phyloP scores from a whole-genome alignment of 2,888 invertebrate genomes.

The Blomia tropicalis region DNA sequence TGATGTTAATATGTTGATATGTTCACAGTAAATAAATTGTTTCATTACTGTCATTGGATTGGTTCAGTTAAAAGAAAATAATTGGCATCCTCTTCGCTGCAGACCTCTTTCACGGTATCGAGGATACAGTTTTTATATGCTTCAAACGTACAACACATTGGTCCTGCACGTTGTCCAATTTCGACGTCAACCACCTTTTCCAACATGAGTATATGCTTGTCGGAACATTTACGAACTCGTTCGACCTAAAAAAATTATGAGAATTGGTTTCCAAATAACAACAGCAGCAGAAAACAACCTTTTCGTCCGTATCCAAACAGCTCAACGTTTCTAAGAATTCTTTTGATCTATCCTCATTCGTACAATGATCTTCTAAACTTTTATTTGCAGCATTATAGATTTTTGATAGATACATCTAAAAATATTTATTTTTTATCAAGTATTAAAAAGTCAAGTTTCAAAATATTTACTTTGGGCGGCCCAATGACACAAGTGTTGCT shows the following conservation, averaged over 20 bases:
- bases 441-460: too few relatives aligned
- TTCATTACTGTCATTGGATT: too few relatives aligned
- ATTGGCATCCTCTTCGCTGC: neutral
- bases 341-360: neutral
- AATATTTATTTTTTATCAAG: too few relatives aligned
- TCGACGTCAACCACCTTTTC: neutral
- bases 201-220: neutral
- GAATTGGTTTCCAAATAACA: too few relatives aligned
- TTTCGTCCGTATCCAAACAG: constrained; percentile 6
- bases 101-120: neutral
- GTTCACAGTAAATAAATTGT: too few relatives aligned
- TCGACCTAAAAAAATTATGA: too few relatives aligned
- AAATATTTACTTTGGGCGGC: too few relatives aligned
- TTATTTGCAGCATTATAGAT: neutral
- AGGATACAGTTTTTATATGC: neutral
- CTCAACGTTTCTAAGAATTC: neutral
- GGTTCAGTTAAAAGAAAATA: constrained; percentile 4
- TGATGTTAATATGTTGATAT: too few relatives aligned
- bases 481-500: neutral
- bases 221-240: neutral
- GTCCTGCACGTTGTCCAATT: neutral
- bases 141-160: constrained; percentile 4
- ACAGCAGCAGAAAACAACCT: too few relatives aligned
- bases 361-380: neutral
- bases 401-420: neutral